Base-by-base conservation (phyloP, 1,140 invertebrate genomes). In the Chymomyza costata region DNA sequence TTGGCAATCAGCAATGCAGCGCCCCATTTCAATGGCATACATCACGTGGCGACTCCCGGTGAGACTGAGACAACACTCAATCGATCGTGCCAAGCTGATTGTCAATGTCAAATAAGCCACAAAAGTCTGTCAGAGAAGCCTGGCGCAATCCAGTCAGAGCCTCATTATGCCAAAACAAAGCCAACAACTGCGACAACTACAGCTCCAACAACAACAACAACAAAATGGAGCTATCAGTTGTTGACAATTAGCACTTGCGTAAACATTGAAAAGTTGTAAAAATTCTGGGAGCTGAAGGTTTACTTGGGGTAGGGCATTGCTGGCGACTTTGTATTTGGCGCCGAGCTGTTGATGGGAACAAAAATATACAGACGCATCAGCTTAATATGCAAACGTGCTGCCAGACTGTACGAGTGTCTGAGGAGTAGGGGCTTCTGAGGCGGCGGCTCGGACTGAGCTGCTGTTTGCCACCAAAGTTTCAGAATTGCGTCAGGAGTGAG, bases 301-400 rank as follows among this genome's bases (percentile, higher is more conserved):
- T n/a, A n/a, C n/a, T n/a, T n/a, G 17, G 25, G 7, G 25, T 1
- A 21, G 8, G 32, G 32, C 32, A 3, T n/a, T n/a, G 13, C 3
- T 34, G 32, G 32, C 2, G 13, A 13, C n/a, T 6, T 50, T 64
- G 65, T 58, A 19, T 34, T 31, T 82, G 80, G 78, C 78, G 71
- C 67, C 70, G 1, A 14, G 34, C 13, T 17, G n/a, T n/a, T n/a
- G n/a, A n/a, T n/a, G n/a, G 8, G 21, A 8, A 2, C 16, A 28
- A 14, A 6, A 19, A 6, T 3, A 18, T 2, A 15, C 30, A n/a
- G 39, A 21, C 21, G 21, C 10, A 15, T 6, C 28, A 48, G 50
- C 55, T 82, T 76, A 81, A 81, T 76, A 82, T 82, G 76, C 76
- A 82, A 70, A 82, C 65, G 69, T 64, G 66, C 53, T 54, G 55